Evolutionary conservation across 2,888 invertebrate species (phyloP), one percentile per base, ranked within the genome.

Genomic region (Leptarthrus brevirostris): DNA sequence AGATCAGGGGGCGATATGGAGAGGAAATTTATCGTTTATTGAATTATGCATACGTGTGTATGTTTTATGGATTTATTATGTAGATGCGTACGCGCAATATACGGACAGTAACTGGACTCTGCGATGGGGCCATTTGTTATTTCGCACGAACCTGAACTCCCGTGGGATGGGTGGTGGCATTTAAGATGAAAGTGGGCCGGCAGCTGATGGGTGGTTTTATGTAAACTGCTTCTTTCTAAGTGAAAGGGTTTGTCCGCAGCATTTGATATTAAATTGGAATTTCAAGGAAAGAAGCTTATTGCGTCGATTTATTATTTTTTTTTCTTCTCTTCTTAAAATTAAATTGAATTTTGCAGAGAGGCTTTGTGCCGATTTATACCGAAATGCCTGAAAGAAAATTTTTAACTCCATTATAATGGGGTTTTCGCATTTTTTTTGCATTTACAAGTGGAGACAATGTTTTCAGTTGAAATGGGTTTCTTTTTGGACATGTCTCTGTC

Each of bases 1-100:
- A 56, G 54, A 72, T 72, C 44, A 26, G 44, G 44, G 54, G 44
- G 6, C 40, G 36, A 54, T 24, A 72, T 44, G 56, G 16, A 30
- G 47, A n/a, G 36, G 44, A 47, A 74, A 75, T 75, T 75, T 75
- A 76, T 76, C 74, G 76, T 75, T 76, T 75, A 76, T 76, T 76
- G 76, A 76, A 76, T 76, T 75, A 76, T 76, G 74, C 76, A 76
- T 75, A 76, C 75, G 73, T 75, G 76, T 76, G 69, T 76, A 75
- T 75, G 64, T 76, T 75, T 76, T 75, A 76, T 76, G 73, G 74
- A 74, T 74, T 74, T 76, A 74, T 73, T 76, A 76, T 76, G 73
- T 74, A 76, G 69, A 74, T 76, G 76, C 76, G 76, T 76, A 74
- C 72, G 76, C 76, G 76, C 76, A 76, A 76, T 74, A 69, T 74